A percentile compares a stretch with the other conserved stretches of the same genome.
Evolutionary conservation across 1,140 invertebrate species (phyloP).

Genomic region (Maconellicoccus hirsutus): DNA sequence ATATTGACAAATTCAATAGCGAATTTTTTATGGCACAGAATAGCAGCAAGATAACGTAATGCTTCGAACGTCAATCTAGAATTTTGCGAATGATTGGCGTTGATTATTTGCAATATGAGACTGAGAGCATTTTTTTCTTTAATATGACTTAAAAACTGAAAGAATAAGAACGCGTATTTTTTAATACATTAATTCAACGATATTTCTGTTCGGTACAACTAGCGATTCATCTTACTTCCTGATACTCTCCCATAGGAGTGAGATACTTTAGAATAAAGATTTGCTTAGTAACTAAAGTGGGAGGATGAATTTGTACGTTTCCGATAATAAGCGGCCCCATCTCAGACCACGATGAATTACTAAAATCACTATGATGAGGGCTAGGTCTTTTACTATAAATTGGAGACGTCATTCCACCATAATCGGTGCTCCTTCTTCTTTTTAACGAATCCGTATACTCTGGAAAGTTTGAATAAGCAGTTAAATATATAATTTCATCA

Average conservation of each 20-base stretch:
- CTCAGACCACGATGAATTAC: slow-evolving; percentile 80
- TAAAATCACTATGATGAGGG: slow-evolving; percentile 30
- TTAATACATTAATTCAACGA: neutral
- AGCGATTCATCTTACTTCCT: slow-evolving; percentile 70
- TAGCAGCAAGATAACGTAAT: slow-evolving; percentile 78
- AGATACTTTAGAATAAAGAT: slow-evolving; percentile 86
- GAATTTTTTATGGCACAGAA: slow-evolving; percentile 95
- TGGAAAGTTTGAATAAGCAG: no score
- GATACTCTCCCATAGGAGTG: slow-evolving; percentile 90
- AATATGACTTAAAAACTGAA: slow-evolving; percentile 71
- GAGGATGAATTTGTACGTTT: slow-evolving; percentile 71
- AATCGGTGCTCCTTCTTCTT: neutral
- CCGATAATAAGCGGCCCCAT: slow-evolving; percentile 79
- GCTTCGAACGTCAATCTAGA: slow-evolving; percentile 86
- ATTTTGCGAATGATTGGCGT: slow-evolving; percentile 75
- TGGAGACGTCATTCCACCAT: slow-evolving; percentile 26
- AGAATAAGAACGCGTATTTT: slow-evolving; percentile 29
- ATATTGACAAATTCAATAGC: slow-evolving; percentile 84
- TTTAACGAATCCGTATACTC: neutral
- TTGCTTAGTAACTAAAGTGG: slow-evolving; percentile 73
- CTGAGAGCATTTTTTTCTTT: slow-evolving; percentile 85
- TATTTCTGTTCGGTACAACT: no score
- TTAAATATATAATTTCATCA: no score
- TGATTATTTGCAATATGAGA: slow-evolving; percentile 81
- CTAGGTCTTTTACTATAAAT: slow-evolving; percentile 20